phyloP scores from a whole-genome alignment of 2,797 vertebrate genomes.

The Notoglanidium macrostoma region DNA sequence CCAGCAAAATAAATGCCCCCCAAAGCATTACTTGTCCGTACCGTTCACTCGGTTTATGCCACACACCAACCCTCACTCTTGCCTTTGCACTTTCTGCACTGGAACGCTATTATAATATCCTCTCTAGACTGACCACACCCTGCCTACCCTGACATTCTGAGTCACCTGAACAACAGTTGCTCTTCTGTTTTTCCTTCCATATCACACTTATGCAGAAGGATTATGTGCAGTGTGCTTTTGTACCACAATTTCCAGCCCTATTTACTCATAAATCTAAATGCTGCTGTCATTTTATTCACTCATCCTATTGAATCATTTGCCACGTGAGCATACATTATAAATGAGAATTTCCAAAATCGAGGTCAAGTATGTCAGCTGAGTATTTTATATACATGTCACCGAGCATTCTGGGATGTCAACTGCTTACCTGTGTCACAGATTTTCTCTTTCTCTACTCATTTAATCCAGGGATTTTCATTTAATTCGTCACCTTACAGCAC shows the following conservation, averaged over 20 bases:
- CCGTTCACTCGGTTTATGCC: neutral
- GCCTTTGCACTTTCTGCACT: neutral
- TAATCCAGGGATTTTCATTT: neutral
- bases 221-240: neutral
- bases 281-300: neutral
- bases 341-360: neutral
- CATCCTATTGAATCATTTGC: neutral
- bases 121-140: constrained; percentile 6
- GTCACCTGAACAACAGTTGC: constrained; percentile 13
- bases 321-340: neutral
- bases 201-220: constrained; percentile 14
- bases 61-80: neutral
- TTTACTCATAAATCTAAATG: neutral
- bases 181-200: neutral
- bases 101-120: neutral
- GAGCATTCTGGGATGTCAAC: neutral
- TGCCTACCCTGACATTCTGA: constrained; percentile 6
- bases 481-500: neutral
- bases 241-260: neutral
- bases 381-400: neutral
- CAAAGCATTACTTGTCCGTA: no score
- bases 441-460: neutral
- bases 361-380: no score
- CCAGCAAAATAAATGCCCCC: neutral
- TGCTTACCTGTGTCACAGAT: neutral